Evolutionary conservation across 1,140 invertebrate genomes (phyloP), one percentile per base, ranked within the genome.

Genomic region (Cheumatopsyche charites): DNA sequence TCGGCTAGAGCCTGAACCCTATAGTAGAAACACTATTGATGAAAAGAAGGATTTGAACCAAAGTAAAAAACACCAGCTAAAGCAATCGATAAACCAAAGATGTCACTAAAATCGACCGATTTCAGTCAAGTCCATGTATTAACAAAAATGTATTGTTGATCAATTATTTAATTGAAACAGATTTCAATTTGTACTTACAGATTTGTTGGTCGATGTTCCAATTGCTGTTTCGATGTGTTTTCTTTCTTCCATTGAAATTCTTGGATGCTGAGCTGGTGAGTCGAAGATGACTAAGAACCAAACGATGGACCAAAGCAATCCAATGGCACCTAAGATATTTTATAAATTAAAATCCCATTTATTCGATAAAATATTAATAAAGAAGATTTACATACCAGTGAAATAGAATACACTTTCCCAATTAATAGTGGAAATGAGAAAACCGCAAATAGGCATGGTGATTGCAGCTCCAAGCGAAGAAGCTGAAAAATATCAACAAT

Each of bases 231-330:
- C 88, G 26, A 98, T 94, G 78, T 91, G 94, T n/a, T 86, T 83
- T 62, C 90, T 83, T 81, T 98, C 97, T 36, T 91, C 88, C 0
- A 86, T 82, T 0, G 89, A 87, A 75, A 98, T 98, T 61, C 93
- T 85, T 1, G 94, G 94, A 86, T 98, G 95, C 67, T 90, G 83
- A 0, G 88, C 88, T 0, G 96, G 96, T 0, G 90, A 90, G 78
- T 98, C 94, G 79, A 89, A 95, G 5, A 96, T 89, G 15, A 97
- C 83, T 0, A 91, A 80, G 80, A 94, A 92, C 96, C 95, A 98
- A 0, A 89, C 78, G 1, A 92, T 77, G 25, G 92, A 92, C 95
- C 95, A 97, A 42, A 93, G 72, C 29, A 94, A 77, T 1, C 92
- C 92, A 61, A 94, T 83, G 19, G 82, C 84, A 75, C 84, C 85